Evolutionary conservation across 1,140 invertebrate genomes (phyloP), one percentile per base, ranked within the genome.

Genomic region (Notospermus geniculatus): DNA sequence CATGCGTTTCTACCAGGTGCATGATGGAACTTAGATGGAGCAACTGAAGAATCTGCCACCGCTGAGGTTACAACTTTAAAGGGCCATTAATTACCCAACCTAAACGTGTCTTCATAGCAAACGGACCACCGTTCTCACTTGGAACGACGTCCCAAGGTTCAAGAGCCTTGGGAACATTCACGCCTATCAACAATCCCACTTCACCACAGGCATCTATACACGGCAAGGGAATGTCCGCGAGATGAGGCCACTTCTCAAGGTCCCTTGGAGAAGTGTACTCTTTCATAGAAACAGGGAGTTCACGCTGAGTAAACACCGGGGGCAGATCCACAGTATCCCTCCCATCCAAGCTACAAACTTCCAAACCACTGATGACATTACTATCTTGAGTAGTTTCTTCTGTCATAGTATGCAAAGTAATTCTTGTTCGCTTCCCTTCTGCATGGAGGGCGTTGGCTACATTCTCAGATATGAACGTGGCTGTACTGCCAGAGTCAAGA

Each of bases 211-310:
- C n/a, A n/a, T 56, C 23, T 23, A 41, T 57, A n/a, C 9, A 13
- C 1, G 23, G 53, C 17, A 57, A 19, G 9, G 9, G 23, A 19
- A 56, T 23, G 13, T 57, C 30, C 29, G 17, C 30, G 17, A 62
- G 54, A 46, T 62, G 50, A 15, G 29, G 7, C 32, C 60, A 62
- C n/a, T 57, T 22, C 15, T 22, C n/a, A 15, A 62, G 17, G 28
- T 54, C 41, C 1, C 41, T 13, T 19, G 27, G 13, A 27, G 25
- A 23, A 13, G 22, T 22, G n/a, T 45, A 45, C 19, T 50, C 19
- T 17, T 55, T 45, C 43, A n/a, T 57, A 9, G 54, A 45, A 2
- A 57, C 54, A 4, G 60, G 60, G 7, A 62, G 41, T 56, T 46
- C 29, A 4, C 41, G 2, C n/a, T 23, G n/a, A 7, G 46, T 23